phyloP scores from a whole-genome alignment of 2,888 invertebrate genomes.

The Xestia sexstrigata region DNA sequence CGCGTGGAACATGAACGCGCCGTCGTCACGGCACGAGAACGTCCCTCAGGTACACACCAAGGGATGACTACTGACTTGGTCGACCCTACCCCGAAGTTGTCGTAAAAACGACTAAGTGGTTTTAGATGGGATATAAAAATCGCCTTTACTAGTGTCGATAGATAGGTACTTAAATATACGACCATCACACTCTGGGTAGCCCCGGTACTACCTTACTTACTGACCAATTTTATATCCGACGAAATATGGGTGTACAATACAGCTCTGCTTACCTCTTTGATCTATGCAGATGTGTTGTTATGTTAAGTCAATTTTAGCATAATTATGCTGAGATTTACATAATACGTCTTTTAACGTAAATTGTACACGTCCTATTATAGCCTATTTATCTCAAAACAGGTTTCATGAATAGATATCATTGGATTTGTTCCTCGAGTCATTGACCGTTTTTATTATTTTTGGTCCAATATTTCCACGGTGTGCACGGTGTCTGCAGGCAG shows the following conservation, averaged over 20 bases:
- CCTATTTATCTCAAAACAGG: neutral
- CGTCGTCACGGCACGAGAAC: no score
- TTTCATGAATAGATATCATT: neutral
- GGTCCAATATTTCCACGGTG: no score
- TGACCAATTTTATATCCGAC: neutral
- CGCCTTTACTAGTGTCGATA: neutral
- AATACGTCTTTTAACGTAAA: neutral
- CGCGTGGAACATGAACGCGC: no score
- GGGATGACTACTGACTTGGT: neutral
- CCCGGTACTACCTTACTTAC: neutral
- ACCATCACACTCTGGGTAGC: neutral
- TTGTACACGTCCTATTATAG: neutral
- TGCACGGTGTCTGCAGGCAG: neutral
- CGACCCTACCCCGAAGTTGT: neutral
- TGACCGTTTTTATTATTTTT: no score
- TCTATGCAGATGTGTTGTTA: neutral
- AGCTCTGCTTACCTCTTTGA: neutral
- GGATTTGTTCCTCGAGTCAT: no score
- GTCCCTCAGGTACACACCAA: neutral
- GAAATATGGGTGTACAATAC: neutral
- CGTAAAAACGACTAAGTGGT: neutral
- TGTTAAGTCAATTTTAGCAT: neutral
- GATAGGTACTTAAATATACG: neutral
- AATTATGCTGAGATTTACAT: no score
- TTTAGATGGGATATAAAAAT: neutral